Percentiles rank a stretch among this genome's conserved stretches.
phyloP scores from a whole-genome alignment of 2,888 invertebrate genomes.

The Ectropis crepuscularia region DNA sequence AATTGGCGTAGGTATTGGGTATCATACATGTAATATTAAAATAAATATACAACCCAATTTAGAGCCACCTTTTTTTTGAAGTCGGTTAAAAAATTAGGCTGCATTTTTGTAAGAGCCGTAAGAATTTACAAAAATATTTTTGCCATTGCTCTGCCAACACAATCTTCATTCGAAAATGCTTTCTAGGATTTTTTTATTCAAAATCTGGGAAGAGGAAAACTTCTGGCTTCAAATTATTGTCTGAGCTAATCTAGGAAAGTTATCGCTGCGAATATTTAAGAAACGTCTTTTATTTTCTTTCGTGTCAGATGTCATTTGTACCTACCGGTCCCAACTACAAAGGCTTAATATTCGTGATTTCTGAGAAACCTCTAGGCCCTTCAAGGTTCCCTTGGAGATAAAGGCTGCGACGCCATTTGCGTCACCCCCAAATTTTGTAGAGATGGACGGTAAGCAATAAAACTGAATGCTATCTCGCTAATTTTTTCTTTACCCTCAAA shows the following conservation, averaged over 20 bases:
- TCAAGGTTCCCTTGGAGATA: conserved; percentile 50
- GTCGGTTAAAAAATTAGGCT: no score
- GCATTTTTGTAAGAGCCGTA: neutral
- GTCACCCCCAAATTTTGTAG: conserved; percentile 64
- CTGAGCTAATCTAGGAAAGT: conserved; percentile 25
- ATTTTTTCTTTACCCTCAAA: conserved; percentile 63
- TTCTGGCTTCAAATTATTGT: conserved; percentile 17
- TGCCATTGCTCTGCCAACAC: neutral
- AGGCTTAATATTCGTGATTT: conserved; percentile 33
- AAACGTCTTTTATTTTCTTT: conserved; percentile 27
- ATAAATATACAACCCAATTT: no score
- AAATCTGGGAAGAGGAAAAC: conserved; percentile 11
- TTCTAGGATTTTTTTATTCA: neutral
- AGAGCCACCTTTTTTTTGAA: no score
- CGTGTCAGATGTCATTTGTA: conserved; percentile 28
- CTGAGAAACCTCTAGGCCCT: conserved; percentile 40
- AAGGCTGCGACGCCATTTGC: conserved; percentile 61
- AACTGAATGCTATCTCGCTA: conserved; percentile 73
- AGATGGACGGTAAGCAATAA: conserved; percentile 68
- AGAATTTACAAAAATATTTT: neutral
- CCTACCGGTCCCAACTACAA: conserved; percentile 29
- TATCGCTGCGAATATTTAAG: conserved; percentile 23
- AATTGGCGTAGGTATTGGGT: no score
- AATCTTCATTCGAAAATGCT: neutral
- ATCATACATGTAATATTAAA: no score